Evolutionary conservation across 2,888 invertebrate species (phyloP).

Genomic region (Adelognathus sp.): DNA sequence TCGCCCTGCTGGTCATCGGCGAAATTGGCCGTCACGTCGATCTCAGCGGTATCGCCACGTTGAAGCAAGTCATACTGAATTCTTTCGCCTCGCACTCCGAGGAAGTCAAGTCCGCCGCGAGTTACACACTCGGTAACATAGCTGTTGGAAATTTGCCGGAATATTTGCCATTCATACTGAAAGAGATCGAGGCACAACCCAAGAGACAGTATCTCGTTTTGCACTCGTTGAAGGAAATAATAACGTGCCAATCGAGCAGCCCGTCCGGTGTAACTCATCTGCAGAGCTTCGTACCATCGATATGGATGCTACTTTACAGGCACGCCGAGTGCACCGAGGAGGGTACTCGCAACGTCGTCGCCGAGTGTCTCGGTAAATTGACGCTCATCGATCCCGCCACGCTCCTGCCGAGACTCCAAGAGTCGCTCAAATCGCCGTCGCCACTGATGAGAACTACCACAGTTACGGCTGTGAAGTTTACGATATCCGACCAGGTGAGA

Average conservation of each 20-base stretch:
- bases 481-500: constrained; percentile 97
- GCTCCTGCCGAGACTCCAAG: constrained; percentile 93
- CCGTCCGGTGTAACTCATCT: constrained; percentile 83
- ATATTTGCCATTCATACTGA: constrained; percentile 96
- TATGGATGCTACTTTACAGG: constrained; percentile 95
- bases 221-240: constrained; percentile 97
- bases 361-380: constrained; percentile 98
- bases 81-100: constrained; percentile 96
- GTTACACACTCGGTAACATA: constrained; percentile 97
- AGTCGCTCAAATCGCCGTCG: constrained; percentile 90
- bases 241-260: constrained; percentile 84
- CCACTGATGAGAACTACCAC: constrained; percentile 96
- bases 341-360: constrained; percentile 98
- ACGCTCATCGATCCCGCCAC: constrained; percentile 95
- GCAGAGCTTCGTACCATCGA: constrained; percentile 89
- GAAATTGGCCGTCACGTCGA: constrained; percentile 98
- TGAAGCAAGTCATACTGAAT: constrained; percentile 90
- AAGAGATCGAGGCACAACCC: constrained; percentile 96
- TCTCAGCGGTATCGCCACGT: constrained; percentile 88
- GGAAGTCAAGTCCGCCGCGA: constrained; percentile 98
- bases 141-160: constrained; percentile 97
- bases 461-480: constrained; percentile 99
- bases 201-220: constrained; percentile 97
- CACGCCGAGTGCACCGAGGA: constrained; percentile 99
- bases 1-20: constrained; percentile 96